phyloP scores from a whole-genome alignment of 2,797 vertebrate species.

The Halcyon leucocephala region DNA sequence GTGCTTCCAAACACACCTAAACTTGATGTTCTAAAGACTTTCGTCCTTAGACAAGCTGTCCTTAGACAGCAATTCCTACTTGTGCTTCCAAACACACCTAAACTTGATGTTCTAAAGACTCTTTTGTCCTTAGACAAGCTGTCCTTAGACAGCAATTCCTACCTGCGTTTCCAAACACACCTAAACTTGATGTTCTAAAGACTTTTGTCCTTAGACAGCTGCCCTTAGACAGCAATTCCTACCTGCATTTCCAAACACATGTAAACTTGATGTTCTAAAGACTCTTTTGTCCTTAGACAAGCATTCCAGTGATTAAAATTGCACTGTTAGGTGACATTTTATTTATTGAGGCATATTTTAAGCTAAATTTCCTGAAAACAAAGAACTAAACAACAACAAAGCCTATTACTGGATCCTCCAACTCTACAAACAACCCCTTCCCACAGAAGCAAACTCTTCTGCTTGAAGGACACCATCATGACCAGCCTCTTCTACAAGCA shows the following conservation, averaged over 20 bases:
- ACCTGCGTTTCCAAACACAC: no score
- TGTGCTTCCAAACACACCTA: background rate
- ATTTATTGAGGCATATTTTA: background rate
- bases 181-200: background rate
- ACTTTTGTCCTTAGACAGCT: background rate
- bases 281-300: background rate
- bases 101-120: background rate
- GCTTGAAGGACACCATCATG: background rate
- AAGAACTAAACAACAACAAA: background rate
- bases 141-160: background rate
- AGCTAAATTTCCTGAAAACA: background rate
- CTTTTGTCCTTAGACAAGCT: background rate
- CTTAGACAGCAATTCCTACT: no score
- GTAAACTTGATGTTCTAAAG: background rate
- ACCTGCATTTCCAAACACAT: background rate
- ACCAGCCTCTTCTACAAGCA: background rate
- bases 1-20: no score
- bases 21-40: background rate
- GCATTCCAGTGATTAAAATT: background rate
- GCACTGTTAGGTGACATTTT: background rate
- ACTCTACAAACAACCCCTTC: background rate
- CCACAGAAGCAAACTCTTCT: background rate
- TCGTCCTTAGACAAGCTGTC: background rate
- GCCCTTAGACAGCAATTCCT: background rate
- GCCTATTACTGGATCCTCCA: background rate